Base-by-base conservation (phyloP, 2,797 vertebrate species). In the Odontamblyopus lacepedii region DNA sequence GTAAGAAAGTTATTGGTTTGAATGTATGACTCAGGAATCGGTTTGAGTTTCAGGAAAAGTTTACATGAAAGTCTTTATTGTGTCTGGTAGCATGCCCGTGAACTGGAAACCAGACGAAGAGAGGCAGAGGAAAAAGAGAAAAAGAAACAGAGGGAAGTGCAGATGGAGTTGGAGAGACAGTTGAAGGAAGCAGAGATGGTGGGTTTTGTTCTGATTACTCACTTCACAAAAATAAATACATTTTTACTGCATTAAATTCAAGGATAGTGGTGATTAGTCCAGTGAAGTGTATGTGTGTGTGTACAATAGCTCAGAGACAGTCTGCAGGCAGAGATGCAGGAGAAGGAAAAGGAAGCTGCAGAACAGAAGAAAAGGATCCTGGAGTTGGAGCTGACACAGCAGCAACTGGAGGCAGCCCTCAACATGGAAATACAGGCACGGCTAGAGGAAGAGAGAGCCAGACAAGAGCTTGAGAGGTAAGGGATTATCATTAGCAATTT, bases 321-420 rank as follows among this genome's bases (percentile, higher is more conserved):
- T 78, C 87, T 93, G 91, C 81, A 85, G 71, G 87, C 87, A 2
- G 87, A 91, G 72, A 90, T 95, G 89, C 85, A 89, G 67, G 88
- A 91, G 86, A 94, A 92, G 83, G 87, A 91, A 60, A 89, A 67
- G 71, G 91, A 92, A 75, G 85, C 94, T 0, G 87, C 92, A 78
- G 88, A 87, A 26, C 93, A 95, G 79, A 93, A 90, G 63, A 90
- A 64, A 71, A 92, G 89, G 77, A 94, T 95, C 73, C 79, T 80
- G 41, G 94, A 94, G 80, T 67, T 95, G 79, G 94, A 95, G 86
- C 69, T 90, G 77, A 95, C 88, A 0, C 94, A 95, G 82, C 62
- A 30, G 78, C 88, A 92, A 62, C 88, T 95, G 68, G 93, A 95
- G 75, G 87, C 77, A 2, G 93, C 93, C 0, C 92, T 95, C 30